Conservation (phyloP, 2,113 vertebrate species). For the Deroptyus accipitrinus region DNA sequence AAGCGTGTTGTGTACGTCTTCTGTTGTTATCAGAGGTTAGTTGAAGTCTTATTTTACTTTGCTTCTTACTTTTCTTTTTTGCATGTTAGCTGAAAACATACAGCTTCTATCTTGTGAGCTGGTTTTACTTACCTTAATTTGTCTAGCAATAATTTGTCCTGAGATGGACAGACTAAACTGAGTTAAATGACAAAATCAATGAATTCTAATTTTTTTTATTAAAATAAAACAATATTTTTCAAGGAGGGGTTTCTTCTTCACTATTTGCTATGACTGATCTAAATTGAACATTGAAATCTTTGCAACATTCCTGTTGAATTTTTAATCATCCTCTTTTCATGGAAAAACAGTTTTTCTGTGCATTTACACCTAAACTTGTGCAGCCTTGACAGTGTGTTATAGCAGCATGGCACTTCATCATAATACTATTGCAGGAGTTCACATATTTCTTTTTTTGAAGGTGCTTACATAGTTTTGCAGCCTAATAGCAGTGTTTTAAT, state of each 20-base stretch:
- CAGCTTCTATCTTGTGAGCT: not conserved
- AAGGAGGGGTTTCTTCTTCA: not conserved
- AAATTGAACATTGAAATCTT: not conserved
- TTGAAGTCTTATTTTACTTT: not conserved
- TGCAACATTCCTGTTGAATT: not conserved
- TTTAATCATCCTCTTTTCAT: not conserved
- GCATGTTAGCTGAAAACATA: not conserved
- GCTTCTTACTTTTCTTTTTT: not conserved
- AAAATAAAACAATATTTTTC: not conserved
- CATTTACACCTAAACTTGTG: not conserved
- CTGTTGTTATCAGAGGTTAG: slow-evolving; percentile 88
- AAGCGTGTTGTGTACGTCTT: slow-evolving; percentile 79
- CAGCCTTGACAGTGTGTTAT: not conserved
- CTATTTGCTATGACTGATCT: not conserved
- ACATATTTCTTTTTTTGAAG: not conserved
- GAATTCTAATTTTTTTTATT: not conserved
- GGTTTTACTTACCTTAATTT: not conserved
- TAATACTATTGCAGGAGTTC: not conserved
- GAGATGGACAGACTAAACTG: not conserved
- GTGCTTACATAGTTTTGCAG: not conserved
- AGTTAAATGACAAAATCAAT: not conserved
- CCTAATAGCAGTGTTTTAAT: not conserved
- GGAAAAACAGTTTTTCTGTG: not conserved
- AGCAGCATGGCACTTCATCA: not conserved
- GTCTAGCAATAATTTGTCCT: not conserved